phyloP scores from a whole-genome alignment of 2,797 vertebrate species.

The Anguilla obscura region DNA sequence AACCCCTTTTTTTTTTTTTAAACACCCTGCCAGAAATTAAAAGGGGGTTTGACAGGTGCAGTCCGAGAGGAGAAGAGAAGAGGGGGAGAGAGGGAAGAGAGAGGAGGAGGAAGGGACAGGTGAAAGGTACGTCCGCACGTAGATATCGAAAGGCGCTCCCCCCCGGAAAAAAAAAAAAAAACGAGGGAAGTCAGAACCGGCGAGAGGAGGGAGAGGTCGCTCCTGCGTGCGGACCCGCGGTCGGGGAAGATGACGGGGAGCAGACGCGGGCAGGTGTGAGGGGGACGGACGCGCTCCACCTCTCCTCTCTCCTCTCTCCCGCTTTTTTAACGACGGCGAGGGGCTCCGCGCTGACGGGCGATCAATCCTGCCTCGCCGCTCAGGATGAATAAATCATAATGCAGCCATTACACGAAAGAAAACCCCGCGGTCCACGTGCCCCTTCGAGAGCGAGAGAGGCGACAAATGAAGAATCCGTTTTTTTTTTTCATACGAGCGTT shows the following conservation, averaged over 20 bases:
- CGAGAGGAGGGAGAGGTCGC: background rate
- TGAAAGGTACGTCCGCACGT: conserved; percentile 22
- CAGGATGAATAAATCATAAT: conserved; percentile 15
- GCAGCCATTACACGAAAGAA: background rate
- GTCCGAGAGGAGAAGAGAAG: background rate
- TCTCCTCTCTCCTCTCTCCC: background rate
- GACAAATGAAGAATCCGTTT: conserved; percentile 17
- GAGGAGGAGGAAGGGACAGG: conserved; percentile 1
- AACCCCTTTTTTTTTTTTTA: conserved; percentile 11
- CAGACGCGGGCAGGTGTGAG: background rate
- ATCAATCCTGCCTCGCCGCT: conserved; percentile 28
- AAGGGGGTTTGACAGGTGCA: background rate
- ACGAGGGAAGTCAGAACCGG: conserved; percentile 10
- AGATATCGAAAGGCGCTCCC: background rate
- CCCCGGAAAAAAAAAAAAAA: background rate
- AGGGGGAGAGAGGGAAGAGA: background rate
- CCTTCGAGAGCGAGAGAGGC: background rate
- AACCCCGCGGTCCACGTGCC: background rate
- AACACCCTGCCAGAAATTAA: conserved; percentile 5
- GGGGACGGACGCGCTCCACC: conserved; percentile 16
- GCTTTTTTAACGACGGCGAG: conserved; percentile 12
- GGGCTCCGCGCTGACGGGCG: conserved; percentile 15
- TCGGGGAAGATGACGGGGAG: background rate
- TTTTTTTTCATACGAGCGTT: conserved; percentile 2
- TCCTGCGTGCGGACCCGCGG: conserved; percentile 35